Percentiles rank a stretch among this genome's conserved stretches.
phyloP scores from a whole-genome alignment of 2,888 invertebrate species.

The Cataglyphis albicans region DNA sequence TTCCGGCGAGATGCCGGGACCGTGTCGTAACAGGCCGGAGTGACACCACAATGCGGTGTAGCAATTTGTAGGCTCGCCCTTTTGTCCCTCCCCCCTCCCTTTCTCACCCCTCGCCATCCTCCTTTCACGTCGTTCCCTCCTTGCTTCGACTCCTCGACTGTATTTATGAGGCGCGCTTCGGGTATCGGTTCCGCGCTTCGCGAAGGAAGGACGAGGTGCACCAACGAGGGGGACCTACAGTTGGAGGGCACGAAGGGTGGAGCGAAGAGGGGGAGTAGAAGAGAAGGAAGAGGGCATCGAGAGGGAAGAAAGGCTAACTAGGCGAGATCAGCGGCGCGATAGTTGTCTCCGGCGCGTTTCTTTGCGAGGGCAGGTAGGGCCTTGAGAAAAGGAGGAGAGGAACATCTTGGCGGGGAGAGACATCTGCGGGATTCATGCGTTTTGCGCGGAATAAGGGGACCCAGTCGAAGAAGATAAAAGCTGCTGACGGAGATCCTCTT shows the following conservation, averaged over 20 bases:
- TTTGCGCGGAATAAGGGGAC: slow-evolving; percentile 80
- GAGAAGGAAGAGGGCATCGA: slow-evolving; percentile 33
- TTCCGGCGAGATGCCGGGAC: slow-evolving; percentile 85
- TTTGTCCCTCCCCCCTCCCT: slow-evolving; percentile 29
- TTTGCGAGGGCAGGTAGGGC: slow-evolving; percentile 60
- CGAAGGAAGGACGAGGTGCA: slow-evolving; percentile 75
- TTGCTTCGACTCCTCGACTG: slow-evolving; percentile 63
- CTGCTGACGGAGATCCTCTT: slow-evolving; percentile 75
- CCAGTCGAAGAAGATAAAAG: slow-evolving; percentile 77
- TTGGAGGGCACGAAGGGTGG: slow-evolving; percentile 32
- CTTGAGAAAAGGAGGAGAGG: slow-evolving; percentile 54
- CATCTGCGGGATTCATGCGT: slow-evolving; percentile 78
- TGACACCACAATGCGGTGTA: slow-evolving; percentile 86
- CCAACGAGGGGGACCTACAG: slow-evolving; percentile 61
- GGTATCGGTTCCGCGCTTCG: slow-evolving; percentile 40
- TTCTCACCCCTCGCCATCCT: slow-evolving; percentile 36
- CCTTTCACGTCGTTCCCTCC: slow-evolving; percentile 26
- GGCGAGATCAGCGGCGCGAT: slow-evolving; percentile 79
- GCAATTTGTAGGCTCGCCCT: slow-evolving; percentile 83
- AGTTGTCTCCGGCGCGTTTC: slow-evolving; percentile 78
- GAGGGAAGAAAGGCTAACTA: slow-evolving; percentile 60
- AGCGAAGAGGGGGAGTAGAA: background rate
- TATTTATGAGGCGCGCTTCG: slow-evolving; percentile 80
- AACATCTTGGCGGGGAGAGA: slow-evolving; percentile 76
- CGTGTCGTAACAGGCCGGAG: slow-evolving; percentile 85